Evolutionary conservation across 2,888 invertebrate genomes (phyloP).

Genomic region (Camptogramma bilineatum): DNA sequence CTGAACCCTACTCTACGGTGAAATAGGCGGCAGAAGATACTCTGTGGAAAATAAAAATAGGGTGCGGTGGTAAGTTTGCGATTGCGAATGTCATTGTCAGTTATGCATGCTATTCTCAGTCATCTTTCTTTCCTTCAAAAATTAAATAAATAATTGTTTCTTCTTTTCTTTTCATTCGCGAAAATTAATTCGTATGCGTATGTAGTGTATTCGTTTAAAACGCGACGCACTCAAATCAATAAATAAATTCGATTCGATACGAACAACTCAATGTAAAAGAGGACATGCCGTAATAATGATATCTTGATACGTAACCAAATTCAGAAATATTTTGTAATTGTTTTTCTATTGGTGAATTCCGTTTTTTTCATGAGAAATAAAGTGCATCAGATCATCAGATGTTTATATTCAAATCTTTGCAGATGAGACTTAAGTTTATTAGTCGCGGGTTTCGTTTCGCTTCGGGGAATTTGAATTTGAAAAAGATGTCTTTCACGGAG

Average conservation of each 20-base stretch:
- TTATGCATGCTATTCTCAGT: not conserved
- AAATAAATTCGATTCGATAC: constrained; percentile 26
- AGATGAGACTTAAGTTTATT: constrained; percentile 78
- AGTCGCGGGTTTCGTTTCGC: constrained; percentile 66
- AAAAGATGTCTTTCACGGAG: constrained; percentile 73
- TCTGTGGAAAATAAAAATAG: too few species aligned
- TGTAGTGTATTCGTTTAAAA: too few species aligned
- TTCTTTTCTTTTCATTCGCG: constrained; percentile 16
- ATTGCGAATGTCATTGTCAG: constrained; percentile 5
- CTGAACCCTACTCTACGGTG: too few species aligned
- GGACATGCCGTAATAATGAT: constrained; percentile 42
- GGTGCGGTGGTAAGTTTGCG: too few species aligned
- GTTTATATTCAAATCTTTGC: constrained; percentile 67
- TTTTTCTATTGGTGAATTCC: constrained; percentile 55
- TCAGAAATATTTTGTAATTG: constrained; percentile 77
- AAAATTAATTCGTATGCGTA: constrained; percentile 29
- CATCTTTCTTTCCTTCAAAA: constrained; percentile 19
- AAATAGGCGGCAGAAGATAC: too few species aligned
- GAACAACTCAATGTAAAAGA: constrained; percentile 29
- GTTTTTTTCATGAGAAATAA: constrained; percentile 52
- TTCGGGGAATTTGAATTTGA: constrained; percentile 54
- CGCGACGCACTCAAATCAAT: constrained; percentile 13
- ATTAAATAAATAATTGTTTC: not conserved
- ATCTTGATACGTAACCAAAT: constrained; percentile 63
- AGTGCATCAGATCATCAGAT: constrained; percentile 60